Evolutionary conservation across 1,140 invertebrate species (phyloP), one percentile per base, ranked within the genome.

Genomic region (Palaemon carinicauda): DNA sequence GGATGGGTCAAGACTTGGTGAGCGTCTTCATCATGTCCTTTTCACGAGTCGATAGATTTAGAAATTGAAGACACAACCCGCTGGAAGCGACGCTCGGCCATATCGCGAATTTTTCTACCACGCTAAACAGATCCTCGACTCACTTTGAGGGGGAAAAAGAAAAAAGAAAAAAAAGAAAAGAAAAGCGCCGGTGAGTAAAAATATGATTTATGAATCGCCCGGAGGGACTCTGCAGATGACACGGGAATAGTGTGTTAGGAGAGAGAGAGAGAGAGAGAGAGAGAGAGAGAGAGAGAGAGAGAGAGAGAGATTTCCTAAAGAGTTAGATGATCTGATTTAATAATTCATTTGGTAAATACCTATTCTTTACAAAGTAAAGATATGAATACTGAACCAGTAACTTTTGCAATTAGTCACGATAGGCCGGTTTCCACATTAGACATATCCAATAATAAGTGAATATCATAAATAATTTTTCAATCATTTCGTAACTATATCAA

Each of bases 201-300:
- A 86, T 86, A 86, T 86, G 83, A 80, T 86, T 86, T 86, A 86
- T 86, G 77, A 86, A 80, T 80, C 56, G 84, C 84, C 84, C 17
- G 60, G 21, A 80, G 82, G 84, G 84, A 41, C 27, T 12, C 77
- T 86, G 84, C 69, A 71, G 77, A 33, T 86, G 84, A 80, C 56
- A 73, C 71, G 73, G 53, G 24, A 21, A 60, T 56, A 53, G 51
- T 82, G 80, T 69, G 81, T 73, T n/a, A 31, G 71, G 52, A 71
- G n/a, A 31, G 0, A n/a, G 69, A 33, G 51, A n/a, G 60, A 21
- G 50, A 27, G 51, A n/a, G 75, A 29, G 51, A 29, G 29, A 21
- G 21, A 50, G 31, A 24, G 33, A 41, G 65, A 19, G 71, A 19
- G 29, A 69, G 73, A 29, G 51, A 15, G 29, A 53, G 50, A 50